Conservation (phyloP, 2,888 invertebrate genomes). For the Pseudococcus viburni region DNA sequence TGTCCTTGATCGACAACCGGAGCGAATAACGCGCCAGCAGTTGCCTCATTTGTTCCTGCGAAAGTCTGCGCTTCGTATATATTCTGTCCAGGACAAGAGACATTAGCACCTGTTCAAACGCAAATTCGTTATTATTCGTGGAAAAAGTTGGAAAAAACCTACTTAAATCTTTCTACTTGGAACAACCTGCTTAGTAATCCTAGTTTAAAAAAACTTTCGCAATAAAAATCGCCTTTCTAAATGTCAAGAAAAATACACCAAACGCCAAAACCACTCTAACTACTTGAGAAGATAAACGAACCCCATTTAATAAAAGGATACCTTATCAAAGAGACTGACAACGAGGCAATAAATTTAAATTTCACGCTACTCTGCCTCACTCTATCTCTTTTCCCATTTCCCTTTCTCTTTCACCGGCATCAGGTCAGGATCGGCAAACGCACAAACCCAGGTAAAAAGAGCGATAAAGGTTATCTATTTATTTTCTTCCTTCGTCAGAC, state of each 20-base stretch:
- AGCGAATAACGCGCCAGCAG: conserved; percentile 46
- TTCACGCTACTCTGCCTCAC: conserved; percentile 4
- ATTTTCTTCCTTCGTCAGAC: not conserved
- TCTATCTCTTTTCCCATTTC: not conserved
- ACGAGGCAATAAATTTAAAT: conserved; percentile 35
- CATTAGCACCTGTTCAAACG: conserved; percentile 19
- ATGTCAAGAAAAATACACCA: not conserved
- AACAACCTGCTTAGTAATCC: not conserved
- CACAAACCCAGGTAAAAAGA: conserved; percentile 12
- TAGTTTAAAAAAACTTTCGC: not conserved
- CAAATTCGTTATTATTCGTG: no score
- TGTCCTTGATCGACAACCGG: conserved; percentile 48
- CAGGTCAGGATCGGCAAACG: not conserved
- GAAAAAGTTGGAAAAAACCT: no score
- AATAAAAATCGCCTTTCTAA: conserved; percentile 16
- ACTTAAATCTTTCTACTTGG: not conserved
- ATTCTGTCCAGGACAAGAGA: conserved; percentile 25
- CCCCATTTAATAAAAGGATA: conserved; percentile 36
- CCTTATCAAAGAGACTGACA: conserved; percentile 44
- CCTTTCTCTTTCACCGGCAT: not conserved
- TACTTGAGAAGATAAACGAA: conserved; percentile 17
- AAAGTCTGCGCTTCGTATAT: conserved; percentile 49
- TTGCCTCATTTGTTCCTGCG: conserved; percentile 32
- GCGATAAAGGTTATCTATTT: conserved; percentile 34
- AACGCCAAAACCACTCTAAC: not conserved